phyloP scores from a whole-genome alignment of 2,888 invertebrate genomes.

The Dryadula phaetusa region DNA sequence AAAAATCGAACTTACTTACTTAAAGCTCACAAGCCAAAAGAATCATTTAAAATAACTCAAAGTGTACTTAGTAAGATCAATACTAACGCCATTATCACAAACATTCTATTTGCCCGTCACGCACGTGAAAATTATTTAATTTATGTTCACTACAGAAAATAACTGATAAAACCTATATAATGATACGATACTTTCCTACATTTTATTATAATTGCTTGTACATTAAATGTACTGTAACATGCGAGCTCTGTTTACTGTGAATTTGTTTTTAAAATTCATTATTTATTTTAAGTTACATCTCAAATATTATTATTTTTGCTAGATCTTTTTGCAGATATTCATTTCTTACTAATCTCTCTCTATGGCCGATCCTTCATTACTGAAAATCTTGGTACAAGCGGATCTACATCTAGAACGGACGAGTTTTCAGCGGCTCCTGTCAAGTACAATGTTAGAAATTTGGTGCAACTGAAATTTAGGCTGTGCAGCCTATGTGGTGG shows the following conservation, averaged over 20 bases:
- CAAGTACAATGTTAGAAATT: too few relatives aligned
- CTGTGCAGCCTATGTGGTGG: too few relatives aligned
- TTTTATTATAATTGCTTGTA: conserved; percentile 72
- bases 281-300: neutral
- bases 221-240: conserved; percentile 66
- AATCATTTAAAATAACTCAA: too few relatives aligned
- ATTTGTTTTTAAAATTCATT: neutral
- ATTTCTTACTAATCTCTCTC: too few relatives aligned
- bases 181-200: conserved; percentile 63
- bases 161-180: conserved; percentile 64
- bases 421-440: too few relatives aligned
- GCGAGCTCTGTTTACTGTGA: conserved; percentile 49
- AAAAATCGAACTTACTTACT: too few relatives aligned
- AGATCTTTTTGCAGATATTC: too few relatives aligned
- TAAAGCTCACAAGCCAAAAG: too few relatives aligned
- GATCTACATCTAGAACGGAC: too few relatives aligned
- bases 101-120: conserved; percentile 48
- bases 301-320: neutral
- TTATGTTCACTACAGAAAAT: conserved; percentile 53
- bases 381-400: too few relatives aligned
- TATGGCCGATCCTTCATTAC: too few relatives aligned
- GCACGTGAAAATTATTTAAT: conserved; percentile 64
- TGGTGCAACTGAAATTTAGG: too few relatives aligned
- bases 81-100: conserved; percentile 13
- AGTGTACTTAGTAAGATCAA: conserved; percentile 4